Evolutionary conservation across 2,888 invertebrate species (phyloP).

Genomic region (Aleiodes leptofemur): DNA sequence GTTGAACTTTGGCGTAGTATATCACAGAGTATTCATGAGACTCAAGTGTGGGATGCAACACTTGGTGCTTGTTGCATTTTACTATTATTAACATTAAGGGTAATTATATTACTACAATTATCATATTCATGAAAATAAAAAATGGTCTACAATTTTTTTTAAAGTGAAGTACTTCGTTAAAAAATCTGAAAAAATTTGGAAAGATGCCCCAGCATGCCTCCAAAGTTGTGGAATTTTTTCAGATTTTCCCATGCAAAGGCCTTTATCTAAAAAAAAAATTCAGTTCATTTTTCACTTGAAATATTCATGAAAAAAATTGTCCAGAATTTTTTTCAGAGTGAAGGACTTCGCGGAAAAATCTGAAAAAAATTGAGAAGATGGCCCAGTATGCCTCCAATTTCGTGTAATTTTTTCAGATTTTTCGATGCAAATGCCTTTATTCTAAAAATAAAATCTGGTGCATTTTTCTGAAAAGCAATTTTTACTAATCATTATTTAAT

Average conservation of each 20-base stretch:
- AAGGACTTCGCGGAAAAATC: no score
- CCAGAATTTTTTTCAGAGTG: not conserved
- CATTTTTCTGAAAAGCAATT: not conserved
- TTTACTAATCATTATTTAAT: not conserved
- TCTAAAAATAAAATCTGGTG: not conserved
- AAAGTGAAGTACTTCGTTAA: not conserved
- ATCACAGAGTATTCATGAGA: conserved; percentile 80
- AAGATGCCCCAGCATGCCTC: no score
- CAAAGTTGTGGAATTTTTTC: not conserved
- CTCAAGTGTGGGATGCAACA: conserved; percentile 84
- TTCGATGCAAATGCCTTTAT: not conserved
- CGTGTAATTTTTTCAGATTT: not conserved
- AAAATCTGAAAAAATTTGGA: not conserved
- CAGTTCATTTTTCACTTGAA: not conserved
- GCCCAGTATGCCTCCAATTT: no score
- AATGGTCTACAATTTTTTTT: not conserved
- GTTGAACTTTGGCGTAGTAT: conserved; percentile 87
- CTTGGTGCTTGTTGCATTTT: conserved; percentile 86
- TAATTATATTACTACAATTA: conserved; percentile 72
- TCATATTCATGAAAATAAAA: no score
- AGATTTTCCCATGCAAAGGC: not conserved
- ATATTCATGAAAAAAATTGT: not conserved
- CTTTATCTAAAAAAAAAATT: conserved; percentile 1
- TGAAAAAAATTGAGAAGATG: not conserved
- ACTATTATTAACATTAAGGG: conserved; percentile 86